Evolutionary conservation across 2,888 invertebrate genomes (phyloP), one percentile per base, ranked within the genome.

Genomic region (Cryptosula pallasiana): DNA sequence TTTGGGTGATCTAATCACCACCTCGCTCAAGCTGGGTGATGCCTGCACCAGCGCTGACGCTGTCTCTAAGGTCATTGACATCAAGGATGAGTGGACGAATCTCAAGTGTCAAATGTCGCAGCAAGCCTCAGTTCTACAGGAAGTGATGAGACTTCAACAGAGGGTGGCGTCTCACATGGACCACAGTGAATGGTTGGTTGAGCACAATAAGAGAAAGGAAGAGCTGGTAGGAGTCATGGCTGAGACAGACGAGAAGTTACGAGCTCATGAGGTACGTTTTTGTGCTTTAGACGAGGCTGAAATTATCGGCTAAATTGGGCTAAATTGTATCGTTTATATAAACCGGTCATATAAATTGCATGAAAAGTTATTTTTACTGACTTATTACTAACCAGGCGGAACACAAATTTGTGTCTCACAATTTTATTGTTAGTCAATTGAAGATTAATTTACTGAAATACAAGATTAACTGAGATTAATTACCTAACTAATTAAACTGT

Each of bases 191-290:
- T 63, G 63, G 63, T 34, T 16, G n/a, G 63, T 34, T 55, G 79
- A 81, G 71, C 74, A 77, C 35, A 77, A 77, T 69, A 78, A 78
- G 73, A 77, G 81, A 73, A 76, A 79, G 71, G 79, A 79, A 72
- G 76, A 77, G 23, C 76, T 81, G 13, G 78, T 79, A 72, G 79
- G 79, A 72, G 77, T 81, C 71, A 78, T 79, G 71, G 76, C 77
- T 36, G 55, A 74, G 27, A 20, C 72, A 34, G 55, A 54, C 29
- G n/a, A 73, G 79, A 32, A 63, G 63, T n/a, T 63, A 32, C 63
- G n/a, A 5, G 34, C 63, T 3, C 63, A 63, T 27, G 63, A 63
- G 63, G 57, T 57, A 23, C 5, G 45, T 45, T 20, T 13, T 45
- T 45, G 20, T 45, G n/a, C n/a, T n/a, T n/a, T n/a, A n/a, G n/a